Percentiles rank a stretch among this genome's conserved stretches.
These are phyloP conservation scores for Prochilodus magdalenae DNA, from an alignment of 2,113 vertebrate species.

Conservation along the genomic window DNA sequence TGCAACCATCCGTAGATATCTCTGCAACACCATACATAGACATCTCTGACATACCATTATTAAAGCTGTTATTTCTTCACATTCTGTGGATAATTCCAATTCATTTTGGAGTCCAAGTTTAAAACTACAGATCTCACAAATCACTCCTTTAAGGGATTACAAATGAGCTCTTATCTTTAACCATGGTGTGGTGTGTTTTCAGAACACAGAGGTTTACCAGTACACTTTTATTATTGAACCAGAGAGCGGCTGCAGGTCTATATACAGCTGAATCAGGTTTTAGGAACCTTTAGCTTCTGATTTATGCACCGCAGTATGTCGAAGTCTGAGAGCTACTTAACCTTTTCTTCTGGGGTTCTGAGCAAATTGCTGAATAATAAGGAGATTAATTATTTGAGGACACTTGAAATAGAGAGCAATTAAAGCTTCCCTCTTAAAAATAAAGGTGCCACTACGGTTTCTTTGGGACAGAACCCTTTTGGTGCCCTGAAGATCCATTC, in stretches of 20 bases:
- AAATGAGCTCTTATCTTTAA: too few species aligned
- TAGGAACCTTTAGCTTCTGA: neutral
- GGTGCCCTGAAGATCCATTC: neutral
- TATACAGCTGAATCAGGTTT: neutral
- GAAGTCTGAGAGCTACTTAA: neutral
- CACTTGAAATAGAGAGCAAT: neutral
- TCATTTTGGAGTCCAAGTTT: too few species aligned
- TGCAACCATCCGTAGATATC: too few species aligned
- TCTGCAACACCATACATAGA: too few species aligned
- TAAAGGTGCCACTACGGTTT: neutral
- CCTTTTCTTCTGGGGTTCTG: neutral
- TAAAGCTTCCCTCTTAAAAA: neutral
- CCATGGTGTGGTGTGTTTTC: too few species aligned
- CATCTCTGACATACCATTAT: too few species aligned
- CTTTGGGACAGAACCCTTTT: neutral
- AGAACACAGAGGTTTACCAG: neutral
- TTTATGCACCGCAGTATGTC: neutral
- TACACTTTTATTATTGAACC: neutral
- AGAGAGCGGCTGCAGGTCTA: neutral
- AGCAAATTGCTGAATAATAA: neutral
- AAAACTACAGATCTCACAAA: too few species aligned
- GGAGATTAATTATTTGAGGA: neutral
- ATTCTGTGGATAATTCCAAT: too few species aligned
- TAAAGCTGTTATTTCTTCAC: too few species aligned
- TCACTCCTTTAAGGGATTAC: too few species aligned